Evolutionary conservation across 2,888 invertebrate genomes (phyloP).

Genomic region (Aspidiotus rigidus): DNA sequence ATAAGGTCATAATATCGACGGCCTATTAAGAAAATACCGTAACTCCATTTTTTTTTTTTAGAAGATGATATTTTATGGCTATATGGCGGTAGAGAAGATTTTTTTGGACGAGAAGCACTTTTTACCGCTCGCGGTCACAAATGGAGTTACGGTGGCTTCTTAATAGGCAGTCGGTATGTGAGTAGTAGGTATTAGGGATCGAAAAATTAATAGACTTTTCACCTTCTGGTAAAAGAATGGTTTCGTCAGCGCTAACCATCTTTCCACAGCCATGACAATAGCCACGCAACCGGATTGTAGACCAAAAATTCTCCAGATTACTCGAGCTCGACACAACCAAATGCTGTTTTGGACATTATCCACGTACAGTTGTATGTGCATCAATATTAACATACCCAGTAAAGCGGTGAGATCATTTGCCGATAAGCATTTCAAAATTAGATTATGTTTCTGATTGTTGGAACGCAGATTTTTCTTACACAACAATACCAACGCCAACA

Average conservation of each 20-base stretch:
- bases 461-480: conserved; percentile 58
- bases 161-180: too few relatives aligned
- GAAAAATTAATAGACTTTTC: conserved; percentile 37
- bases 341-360: conserved; percentile 41
- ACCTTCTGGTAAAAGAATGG: conserved; percentile 86
- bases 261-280: conserved; percentile 76
- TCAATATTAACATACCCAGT: conserved; percentile 65
- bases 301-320: conserved; percentile 71
- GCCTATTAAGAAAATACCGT: too few relatives aligned
- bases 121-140: too few relatives aligned
- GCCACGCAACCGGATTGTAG: conserved; percentile 80
- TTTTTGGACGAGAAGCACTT: too few relatives aligned
- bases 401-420: conserved; percentile 70
- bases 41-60: too few relatives aligned
- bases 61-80: too few relatives aligned
- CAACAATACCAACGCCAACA: conserved; percentile 65
- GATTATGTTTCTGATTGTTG: conserved; percentile 68
- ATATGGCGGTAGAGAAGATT: too few relatives aligned
- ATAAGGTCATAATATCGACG: too few relatives aligned
- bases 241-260: conserved; percentile 75
- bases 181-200: too few relatives aligned
- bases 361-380: conserved; percentile 50
- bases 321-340: conserved; percentile 56
- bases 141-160: too few relatives aligned
- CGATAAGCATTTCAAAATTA: conserved; percentile 68